These are phyloP conservation scores for Diploptera punctata DNA, from an alignment of 2,888 invertebrate species.

Conservation along the genomic window DNA sequence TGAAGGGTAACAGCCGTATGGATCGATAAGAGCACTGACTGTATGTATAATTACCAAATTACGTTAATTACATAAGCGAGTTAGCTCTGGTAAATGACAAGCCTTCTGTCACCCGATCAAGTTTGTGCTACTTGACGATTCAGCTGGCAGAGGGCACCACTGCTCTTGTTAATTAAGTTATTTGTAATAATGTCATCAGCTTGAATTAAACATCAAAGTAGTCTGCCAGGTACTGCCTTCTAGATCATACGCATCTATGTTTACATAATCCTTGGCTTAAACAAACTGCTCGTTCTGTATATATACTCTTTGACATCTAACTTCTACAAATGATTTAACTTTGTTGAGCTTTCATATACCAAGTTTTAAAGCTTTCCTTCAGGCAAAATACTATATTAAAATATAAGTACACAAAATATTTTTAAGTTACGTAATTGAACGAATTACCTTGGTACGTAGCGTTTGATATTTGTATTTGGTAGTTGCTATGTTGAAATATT, in stretches of 20 bases:
- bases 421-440: too few species aligned
- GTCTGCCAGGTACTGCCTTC: constrained; percentile 19
- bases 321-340: too few species aligned
- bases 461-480: too few species aligned
- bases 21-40: background rate
- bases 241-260: background rate
- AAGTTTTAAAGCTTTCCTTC: too few species aligned
- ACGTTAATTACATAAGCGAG: constrained; percentile 16
- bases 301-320: too few species aligned
- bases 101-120: constrained; percentile 23
- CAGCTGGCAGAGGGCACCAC: background rate
- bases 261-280: constrained; percentile 9
- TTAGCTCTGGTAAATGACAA: constrained; percentile 14
- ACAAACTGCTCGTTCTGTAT: too few species aligned
- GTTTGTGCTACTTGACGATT: constrained; percentile 12
- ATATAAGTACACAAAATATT: too few species aligned
- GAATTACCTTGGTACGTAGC: too few species aligned
- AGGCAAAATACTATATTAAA: too few species aligned
- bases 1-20: too few species aligned
- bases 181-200: constrained; percentile 13
- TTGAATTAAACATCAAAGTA: constrained; percentile 23
- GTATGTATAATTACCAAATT: constrained; percentile 5
- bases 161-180: constrained; percentile 16
- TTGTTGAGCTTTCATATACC: too few species aligned
- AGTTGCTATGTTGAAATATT: too few species aligned